Evolutionary conservation across 1,140 invertebrate genomes (phyloP).

Genomic region (Eupristina koningsbergeri): DNA sequence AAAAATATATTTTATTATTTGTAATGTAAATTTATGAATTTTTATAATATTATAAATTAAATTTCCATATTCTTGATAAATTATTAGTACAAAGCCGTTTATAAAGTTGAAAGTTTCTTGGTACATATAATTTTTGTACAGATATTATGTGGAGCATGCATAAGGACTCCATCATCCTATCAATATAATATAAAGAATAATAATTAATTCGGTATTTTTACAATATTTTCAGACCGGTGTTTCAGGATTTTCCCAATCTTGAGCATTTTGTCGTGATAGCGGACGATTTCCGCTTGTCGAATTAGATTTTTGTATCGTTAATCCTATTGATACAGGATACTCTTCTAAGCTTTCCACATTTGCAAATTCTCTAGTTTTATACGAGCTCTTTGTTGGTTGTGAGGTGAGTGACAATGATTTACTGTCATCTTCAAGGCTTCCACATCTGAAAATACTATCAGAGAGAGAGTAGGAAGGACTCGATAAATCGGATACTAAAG

Average conservation of each 20-base stretch:
- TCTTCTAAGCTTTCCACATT: constrained; percentile 72
- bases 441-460: constrained; percentile 54
- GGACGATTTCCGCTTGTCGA: constrained; percentile 32
- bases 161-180: too few species aligned
- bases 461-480: constrained; percentile 66
- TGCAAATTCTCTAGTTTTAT: constrained; percentile 71
- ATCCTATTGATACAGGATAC: constrained; percentile 55
- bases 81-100: not conserved
- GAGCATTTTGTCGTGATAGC: constrained; percentile 57
- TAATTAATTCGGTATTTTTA: not conserved
- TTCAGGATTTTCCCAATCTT: constrained; percentile 68
- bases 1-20: not conserved
- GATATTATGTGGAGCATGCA: not conserved
- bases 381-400: not conserved
- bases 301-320: constrained; percentile 57
- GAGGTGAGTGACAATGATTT: constrained; percentile 18
- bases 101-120: too few species aligned
- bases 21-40: not conserved
- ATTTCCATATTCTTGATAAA: not conserved
- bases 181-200: not conserved
- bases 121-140: not conserved
- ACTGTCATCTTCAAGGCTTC: constrained; percentile 57
- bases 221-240: constrained; percentile 64
- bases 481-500: constrained; percentile 74
- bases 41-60: not conserved